phyloP scores from a whole-genome alignment of 2,797 vertebrate genomes.

The Ciconia nigra region DNA sequence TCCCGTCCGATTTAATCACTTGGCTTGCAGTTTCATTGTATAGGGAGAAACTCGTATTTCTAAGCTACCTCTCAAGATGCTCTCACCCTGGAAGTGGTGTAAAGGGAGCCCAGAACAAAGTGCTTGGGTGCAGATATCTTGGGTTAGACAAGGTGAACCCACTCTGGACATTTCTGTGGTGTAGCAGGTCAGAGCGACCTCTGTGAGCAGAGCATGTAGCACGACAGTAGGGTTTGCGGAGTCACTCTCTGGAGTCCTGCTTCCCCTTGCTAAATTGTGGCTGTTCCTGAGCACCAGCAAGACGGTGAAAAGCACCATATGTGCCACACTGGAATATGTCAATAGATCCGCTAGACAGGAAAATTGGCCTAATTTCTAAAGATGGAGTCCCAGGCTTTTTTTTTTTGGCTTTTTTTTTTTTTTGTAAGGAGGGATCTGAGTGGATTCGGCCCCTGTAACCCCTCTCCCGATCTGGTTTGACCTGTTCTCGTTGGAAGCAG shows the following conservation, averaged over 20 bases:
- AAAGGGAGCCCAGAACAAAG: background rate
- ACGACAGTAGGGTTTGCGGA: fast-evolving
- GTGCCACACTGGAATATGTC: background rate
- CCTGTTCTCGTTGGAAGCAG: background rate
- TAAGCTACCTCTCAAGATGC: background rate
- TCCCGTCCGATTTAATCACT: background rate
- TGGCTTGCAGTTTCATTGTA: background rate
- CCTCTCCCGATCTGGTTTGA: background rate
- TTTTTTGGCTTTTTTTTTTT: background rate
- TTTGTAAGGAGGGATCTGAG: background rate
- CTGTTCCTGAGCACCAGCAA: background rate
- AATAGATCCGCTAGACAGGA: conserved; percentile 4
- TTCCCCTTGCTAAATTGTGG: background rate
- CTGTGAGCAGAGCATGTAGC: background rate
- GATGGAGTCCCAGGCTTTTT: background rate
- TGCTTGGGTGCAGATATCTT: background rate
- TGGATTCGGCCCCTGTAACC: background rate
- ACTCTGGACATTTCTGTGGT: fast-evolving
- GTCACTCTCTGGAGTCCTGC: background rate
- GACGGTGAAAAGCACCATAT: background rate
- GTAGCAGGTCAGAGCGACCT: background rate
- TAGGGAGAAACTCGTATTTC: background rate
- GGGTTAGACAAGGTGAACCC: background rate
- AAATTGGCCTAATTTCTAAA: conserved; percentile 18
- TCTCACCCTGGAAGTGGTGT: background rate